Conservation (phyloP, 2,888 invertebrate species). For the Philhelius pedissequus region DNA sequence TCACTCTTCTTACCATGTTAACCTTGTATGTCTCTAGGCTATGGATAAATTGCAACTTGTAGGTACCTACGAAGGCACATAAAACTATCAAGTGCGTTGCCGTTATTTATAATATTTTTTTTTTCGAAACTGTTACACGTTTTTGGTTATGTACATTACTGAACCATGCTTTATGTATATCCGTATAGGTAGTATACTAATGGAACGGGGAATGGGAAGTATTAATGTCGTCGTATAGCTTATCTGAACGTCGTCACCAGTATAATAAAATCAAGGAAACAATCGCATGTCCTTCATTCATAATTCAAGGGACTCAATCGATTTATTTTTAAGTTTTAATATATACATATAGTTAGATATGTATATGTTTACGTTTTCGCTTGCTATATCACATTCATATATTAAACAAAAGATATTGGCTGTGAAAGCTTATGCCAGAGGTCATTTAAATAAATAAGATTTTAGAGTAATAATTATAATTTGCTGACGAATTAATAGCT, state of each 20-base stretch:
- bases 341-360: neutral
- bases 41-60: neutral
- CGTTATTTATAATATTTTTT: neutral
- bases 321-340: constrained; percentile 28
- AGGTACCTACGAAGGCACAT: neutral
- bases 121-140: neutral
- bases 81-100: neutral
- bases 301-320: constrained; percentile 41
- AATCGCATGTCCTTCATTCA: constrained; percentile 51
- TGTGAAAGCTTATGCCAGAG: neutral
- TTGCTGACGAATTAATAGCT: too few species aligned
- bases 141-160: neutral
- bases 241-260: constrained; percentile 13
- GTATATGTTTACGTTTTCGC: neutral
- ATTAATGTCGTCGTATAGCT: constrained; percentile 10
- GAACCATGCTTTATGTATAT: constrained; percentile 9
- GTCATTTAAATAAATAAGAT: neutral
- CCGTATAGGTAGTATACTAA: neutral
- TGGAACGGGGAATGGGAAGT: constrained; percentile 11
- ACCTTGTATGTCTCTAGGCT: neutral
- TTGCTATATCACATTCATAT: neutral
- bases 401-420: neutral
- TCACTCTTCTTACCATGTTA: neutral
- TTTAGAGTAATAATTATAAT: neutral
- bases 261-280: neutral